Evolutionary conservation across 2,888 invertebrate species (phyloP).

Genomic region (Trachelus troglodyta): DNA sequence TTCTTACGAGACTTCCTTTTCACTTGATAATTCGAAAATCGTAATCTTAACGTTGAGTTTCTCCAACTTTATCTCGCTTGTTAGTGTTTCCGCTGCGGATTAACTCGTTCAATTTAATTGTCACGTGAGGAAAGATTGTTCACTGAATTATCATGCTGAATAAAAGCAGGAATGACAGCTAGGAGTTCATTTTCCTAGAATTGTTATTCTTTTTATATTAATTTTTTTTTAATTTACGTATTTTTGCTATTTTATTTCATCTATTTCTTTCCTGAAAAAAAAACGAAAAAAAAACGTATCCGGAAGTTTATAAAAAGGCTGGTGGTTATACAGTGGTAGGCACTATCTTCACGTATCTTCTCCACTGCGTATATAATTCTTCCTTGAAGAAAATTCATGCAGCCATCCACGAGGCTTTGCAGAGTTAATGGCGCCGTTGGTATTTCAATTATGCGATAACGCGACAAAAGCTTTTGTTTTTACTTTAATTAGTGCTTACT

Average conservation of each 20-base stretch:
- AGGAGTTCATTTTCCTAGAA: background rate
- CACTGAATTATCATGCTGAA: background rate
- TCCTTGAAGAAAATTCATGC: background rate
- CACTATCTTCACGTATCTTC: background rate
- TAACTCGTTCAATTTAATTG: background rate
- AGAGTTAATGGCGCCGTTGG: constrained; percentile 6
- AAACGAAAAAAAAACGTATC: background rate
- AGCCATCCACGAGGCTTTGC: background rate
- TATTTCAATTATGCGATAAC: constrained; percentile 35
- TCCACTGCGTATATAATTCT: background rate
- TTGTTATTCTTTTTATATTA: background rate
- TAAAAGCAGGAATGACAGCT: background rate
- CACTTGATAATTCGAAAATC: background rate
- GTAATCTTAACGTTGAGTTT: background rate
- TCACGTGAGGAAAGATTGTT: background rate
- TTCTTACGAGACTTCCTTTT: background rate
- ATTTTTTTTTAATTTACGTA: background rate
- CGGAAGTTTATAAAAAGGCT: background rate
- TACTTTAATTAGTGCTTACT: constrained; percentile 24
- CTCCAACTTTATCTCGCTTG: background rate
- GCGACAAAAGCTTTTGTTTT: constrained; percentile 31
- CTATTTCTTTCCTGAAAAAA: background rate
- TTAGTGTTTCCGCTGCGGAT: background rate
- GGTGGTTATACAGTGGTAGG: background rate
- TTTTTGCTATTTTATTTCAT: background rate